Base-by-base conservation (phyloP, 1,140 invertebrate species). In the Trichonephila clavata region DNA sequence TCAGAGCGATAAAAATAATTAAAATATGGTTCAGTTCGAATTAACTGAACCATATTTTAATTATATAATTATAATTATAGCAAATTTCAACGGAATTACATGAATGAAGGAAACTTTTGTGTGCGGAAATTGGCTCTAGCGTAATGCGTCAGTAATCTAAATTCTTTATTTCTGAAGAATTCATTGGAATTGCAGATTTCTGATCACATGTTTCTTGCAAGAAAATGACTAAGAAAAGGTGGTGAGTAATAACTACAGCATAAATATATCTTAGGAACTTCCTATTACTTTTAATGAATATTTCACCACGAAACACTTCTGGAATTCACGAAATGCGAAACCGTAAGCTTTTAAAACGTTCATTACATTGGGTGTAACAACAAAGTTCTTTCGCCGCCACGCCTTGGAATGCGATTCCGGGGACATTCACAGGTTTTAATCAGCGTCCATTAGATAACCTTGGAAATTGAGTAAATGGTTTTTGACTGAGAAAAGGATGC, bases 281-380 rank as follows among this genome's bases (percentile, higher is more conserved):
- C 18, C 27, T 18, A 77, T 39, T 77, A 27, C 71, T 77, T 24
- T 32, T 27, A 77, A 77, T 77, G 71, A 39, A 77, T 77, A 77
- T 32, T 77, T 77, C 24, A 24, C 71, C 27, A 14, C 16, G 14
- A 32, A 77, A 3, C 27, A 32, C 71, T 77, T 77, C 71, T 77
- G 71, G 71, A 77, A 77, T 77, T 39, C 71, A 3, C 71, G 32
- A 16, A 39, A 77, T 77, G 71, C 18, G 27, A 6, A 68, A 68
- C n/a, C 65, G 20, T 68, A 13, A 24, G 71, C 61, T 39, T 77
- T 77, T 14, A 39, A 77, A 32, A 77, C 32, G 32, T 77, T 77
- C 71, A 77, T 77, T 77, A 77, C 27, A 13, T 77, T 32, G 71
- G 71, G 71, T 77, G 71, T 77, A 77, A 77, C 71, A 18, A 18